A percentile compares a stretch with the other conserved stretches of the same genome.
Conservation (phyloP, 2,797 vertebrate genomes). For the Sebastes miniatus region DNA sequence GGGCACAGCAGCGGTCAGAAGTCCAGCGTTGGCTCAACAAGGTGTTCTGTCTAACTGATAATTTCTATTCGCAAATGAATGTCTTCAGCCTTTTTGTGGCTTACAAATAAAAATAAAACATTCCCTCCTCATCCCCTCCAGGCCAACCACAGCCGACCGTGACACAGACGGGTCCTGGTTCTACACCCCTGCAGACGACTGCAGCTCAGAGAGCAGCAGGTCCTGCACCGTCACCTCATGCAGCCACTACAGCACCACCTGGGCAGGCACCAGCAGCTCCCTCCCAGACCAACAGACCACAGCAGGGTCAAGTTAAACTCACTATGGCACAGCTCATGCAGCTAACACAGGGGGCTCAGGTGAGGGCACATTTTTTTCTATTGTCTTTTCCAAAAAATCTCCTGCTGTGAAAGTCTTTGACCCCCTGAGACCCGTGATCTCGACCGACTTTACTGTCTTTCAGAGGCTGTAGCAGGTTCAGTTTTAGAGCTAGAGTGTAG, state of each 20-base stretch:
- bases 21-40: slow-evolving; percentile 88
- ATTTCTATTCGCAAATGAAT: slow-evolving; percentile 24
- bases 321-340: slow-evolving; percentile 98
- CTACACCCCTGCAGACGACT: slow-evolving; percentile 78
- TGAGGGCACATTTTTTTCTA: slow-evolving; percentile 60
- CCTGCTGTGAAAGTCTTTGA: background rate
- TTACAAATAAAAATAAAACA: background rate
- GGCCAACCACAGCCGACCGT: slow-evolving; percentile 87
- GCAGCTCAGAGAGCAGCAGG: slow-evolving; percentile 77
- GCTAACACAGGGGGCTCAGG: slow-evolving; percentile 94
- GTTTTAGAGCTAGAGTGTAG: too few species aligned
- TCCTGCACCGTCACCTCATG: slow-evolving; percentile 69
- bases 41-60: slow-evolving; percentile 79
- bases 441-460: too few species aligned
- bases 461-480: too few species aligned
- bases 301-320: slow-evolving; percentile 97
- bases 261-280: slow-evolving; percentile 52
- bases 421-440: too few species aligned
- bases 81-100: background rate
- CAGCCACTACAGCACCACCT: slow-evolving; percentile 67
- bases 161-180: slow-evolving; percentile 83
- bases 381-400: background rate
- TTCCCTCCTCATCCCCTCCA: slow-evolving; percentile 46
- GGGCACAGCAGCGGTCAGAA: slow-evolving; percentile 86
- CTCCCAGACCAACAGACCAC: slow-evolving; percentile 82